Conservation (phyloP, 2,797 vertebrate species). For the Neopelma chrysocephalum region DNA sequence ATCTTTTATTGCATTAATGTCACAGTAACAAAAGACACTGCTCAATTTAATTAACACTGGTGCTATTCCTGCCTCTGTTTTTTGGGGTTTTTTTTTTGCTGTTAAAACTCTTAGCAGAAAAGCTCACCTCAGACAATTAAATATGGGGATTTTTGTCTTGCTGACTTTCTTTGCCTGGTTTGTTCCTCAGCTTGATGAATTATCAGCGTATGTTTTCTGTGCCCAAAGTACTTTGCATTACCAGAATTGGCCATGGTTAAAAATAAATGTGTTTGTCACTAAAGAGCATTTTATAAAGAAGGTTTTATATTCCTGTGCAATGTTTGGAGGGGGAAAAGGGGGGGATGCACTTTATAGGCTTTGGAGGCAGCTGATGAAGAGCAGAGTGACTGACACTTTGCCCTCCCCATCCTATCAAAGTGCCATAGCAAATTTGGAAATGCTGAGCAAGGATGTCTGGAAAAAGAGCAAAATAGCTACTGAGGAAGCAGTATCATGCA, state of each 20-base stretch:
- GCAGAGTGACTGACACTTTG: background rate
- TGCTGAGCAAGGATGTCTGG: background rate
- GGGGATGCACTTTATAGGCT: background rate
- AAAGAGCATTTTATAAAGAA: background rate
- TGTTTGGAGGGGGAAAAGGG: background rate
- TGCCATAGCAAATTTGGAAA: background rate
- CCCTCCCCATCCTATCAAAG: background rate
- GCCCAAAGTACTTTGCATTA: background rate
- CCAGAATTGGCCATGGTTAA: background rate
- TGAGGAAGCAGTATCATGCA: background rate
- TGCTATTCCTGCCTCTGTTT: background rate
- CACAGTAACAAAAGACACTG: background rate
- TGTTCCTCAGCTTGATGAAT: background rate
- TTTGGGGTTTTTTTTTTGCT: background rate
- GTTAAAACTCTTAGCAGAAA: background rate
- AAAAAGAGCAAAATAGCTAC: background rate
- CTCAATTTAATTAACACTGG: background rate
- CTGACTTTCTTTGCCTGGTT: background rate
- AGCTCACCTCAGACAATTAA: background rate
- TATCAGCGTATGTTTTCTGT: background rate
- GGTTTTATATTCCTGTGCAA: background rate
- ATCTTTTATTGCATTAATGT: background rate
- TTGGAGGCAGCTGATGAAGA: background rate
- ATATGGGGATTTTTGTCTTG: background rate
- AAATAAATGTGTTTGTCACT: background rate